Evolutionary conservation across 1,140 invertebrate species (phyloP), one percentile per base, ranked within the genome.

Genomic region (Formica selysi): DNA sequence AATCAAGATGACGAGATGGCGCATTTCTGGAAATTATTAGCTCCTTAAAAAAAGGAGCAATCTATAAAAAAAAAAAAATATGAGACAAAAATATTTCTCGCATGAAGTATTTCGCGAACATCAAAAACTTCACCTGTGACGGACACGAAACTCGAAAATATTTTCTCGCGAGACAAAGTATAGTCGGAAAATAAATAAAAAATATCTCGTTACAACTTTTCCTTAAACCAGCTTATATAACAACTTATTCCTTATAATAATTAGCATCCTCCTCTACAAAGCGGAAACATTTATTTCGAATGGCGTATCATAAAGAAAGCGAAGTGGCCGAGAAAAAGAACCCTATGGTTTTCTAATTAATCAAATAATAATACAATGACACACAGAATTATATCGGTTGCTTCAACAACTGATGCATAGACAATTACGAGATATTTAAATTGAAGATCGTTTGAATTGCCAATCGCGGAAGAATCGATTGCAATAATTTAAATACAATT

Each of bases 1-100:
- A 83, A 48, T 83, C 54, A 74, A 54, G n/a, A 74, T 22, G 38
- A 48, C 67, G 65, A 73, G 16, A 54, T 73, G 36, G 26, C 54
- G 13, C 19, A 73, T 61, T 29, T 54, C n/a, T 59, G 11, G 26
- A 13, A 74, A 83, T 62, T 74, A 83, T 36, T 73, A 59, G 11
- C 19, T 44, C 22, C n/a, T 32, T 22, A 29, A 44, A 22, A 22
- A 81, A 73, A 11, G 32, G 13, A 32, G 36, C 6, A 16, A 38
- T 16, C 32, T 48, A 4, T 29, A 0, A 7, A 11, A 71, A 38
- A 13, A 54, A 36, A 29, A 48, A 8, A 22, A 71, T 54, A 71
- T 13, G 7, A 32, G 11, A 71, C 4, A 16, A 51, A 61, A 48
- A 78, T 79, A 26, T 68, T 4, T 41, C 11, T 44, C 3, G 32